A percentile compares a stretch with the other conserved stretches of the same genome.
Conservation (phyloP, 1,140 invertebrate species). For the Scaptomyza hsui region DNA sequence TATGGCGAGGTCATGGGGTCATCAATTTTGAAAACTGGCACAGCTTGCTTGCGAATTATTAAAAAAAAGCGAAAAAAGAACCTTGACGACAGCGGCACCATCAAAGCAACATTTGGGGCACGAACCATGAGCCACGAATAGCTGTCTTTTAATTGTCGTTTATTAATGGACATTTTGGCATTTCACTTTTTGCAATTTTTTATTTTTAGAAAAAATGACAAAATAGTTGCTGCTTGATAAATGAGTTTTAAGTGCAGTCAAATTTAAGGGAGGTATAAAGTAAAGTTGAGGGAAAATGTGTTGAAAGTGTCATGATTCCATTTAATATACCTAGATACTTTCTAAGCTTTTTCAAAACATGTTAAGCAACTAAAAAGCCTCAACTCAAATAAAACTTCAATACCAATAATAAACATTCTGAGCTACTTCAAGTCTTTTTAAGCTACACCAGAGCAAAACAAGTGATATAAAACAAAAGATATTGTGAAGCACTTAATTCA, state of each 20-base stretch:
- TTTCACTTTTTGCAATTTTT: constrained; percentile 22
- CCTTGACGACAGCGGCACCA: constrained; percentile 35
- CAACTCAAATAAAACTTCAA: constrained; percentile 53
- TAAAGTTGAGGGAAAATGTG: too few relatives aligned
- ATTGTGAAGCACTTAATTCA: constrained; percentile 10
- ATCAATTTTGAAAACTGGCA: constrained; percentile 57
- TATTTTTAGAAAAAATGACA: constrained; percentile 35
- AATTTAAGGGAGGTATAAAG: too few relatives aligned
- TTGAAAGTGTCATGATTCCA: background rate
- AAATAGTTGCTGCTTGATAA: constrained; percentile 45
- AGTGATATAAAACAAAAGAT: constrained; percentile 62
- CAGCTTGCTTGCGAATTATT: constrained; percentile 24
- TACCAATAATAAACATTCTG: constrained; percentile 45
- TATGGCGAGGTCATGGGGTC: constrained; percentile 59
- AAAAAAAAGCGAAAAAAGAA: background rate
- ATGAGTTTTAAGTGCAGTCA: constrained; percentile 22
- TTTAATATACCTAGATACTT: too few relatives aligned
- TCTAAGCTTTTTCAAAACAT: background rate
- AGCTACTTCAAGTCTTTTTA: constrained; percentile 46
- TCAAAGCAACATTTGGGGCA: constrained; percentile 57
- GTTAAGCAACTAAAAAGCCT: background rate
- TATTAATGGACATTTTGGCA: constrained; percentile 47
- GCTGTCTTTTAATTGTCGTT: constrained; percentile 53
- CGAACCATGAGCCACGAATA: constrained; percentile 5
- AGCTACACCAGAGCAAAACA: constrained; percentile 33